phyloP scores from a whole-genome alignment of 2,797 vertebrate species.

The Oophaga sylvatica region DNA sequence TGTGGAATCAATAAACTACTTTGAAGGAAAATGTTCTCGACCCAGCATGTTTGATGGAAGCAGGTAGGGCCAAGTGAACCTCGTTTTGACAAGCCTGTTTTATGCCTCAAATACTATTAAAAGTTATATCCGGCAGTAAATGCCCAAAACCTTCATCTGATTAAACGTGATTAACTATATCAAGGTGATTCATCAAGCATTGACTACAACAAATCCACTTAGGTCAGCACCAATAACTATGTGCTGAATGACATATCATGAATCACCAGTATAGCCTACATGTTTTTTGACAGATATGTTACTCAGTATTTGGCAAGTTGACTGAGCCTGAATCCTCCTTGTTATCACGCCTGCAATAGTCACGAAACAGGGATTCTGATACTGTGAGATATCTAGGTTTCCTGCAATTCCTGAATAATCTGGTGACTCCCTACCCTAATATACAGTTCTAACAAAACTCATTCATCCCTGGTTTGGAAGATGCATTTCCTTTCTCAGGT shows the following conservation, averaged over 20 bases:
- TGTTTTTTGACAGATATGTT: constrained; percentile 14
- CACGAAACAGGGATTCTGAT: background rate
- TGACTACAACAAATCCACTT: background rate
- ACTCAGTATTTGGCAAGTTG: constrained; percentile 26
- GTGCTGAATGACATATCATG: background rate
- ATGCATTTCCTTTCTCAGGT: constrained; percentile 40
- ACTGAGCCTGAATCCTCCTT: constrained; percentile 5
- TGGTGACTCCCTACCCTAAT: background rate
- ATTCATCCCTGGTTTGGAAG: background rate
- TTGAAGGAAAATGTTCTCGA: background rate
- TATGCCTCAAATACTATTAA: background rate
- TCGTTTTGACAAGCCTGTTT: too few species aligned
- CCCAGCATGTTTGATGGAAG: background rate
- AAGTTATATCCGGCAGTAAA: background rate
- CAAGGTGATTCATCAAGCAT: background rate
- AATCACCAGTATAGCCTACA: constrained; percentile 24
- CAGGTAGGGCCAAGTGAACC: too few species aligned
- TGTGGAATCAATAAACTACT: background rate
- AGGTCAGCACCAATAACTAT: constrained; percentile 11
- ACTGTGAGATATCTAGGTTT: background rate
- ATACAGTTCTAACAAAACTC: background rate
- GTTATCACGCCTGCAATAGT: background rate
- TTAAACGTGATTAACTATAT: background rate
- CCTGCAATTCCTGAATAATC: background rate
- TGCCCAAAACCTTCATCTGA: background rate